Base-by-base conservation (phyloP, 1,140 invertebrate genomes). In the Listronotus oregonensis region DNA sequence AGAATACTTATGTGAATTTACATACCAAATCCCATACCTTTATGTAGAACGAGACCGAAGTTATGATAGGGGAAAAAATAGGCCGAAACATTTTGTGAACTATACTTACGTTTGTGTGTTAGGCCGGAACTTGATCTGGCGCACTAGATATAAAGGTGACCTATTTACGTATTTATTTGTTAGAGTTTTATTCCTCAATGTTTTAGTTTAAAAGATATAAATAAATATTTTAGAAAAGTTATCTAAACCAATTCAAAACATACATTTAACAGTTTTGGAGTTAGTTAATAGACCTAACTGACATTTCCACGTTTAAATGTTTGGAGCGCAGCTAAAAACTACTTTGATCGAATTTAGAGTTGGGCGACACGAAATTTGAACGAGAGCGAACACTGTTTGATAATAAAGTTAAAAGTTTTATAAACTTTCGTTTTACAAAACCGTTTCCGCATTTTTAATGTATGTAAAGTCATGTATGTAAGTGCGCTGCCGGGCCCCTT, bases 321-420 rank as follows among this genome's bases (percentile, higher is more conserved):
- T 55, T 39, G 14, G 39, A 55, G 11, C 52, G n/a, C 11, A 6
- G 11, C 6, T 55, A 55, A 55, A 54, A 55, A 55, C 31, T 55
- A 55, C 18, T 55, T 55, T 55, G 21, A 55, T 55, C 39, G 52
- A 55, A 42, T 55, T 55, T 55, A 31, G n/a, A 55, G 52, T 15
- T 17, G 5, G 39, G 34, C 52, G 39, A 42, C 52, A 55, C n/a
- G 9, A 55, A 40, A 17, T 55, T 42, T 32, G 39, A 42, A 55
- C 31, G 47, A 17, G 21, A 50, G 21, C 52, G 52, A 40, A 55
- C 52, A 42, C 34, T 55, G 39, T 64, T 64, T 64, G 62, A 56
- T 57, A 64, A 56, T 64, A 64, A 64, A 64, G 52, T 56, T 64
- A 64, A 64, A 64, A 64, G 62, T 64, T 64, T 49, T 64, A 64